Evolutionary conservation across 2,113 vertebrate genomes (phyloP), one percentile per base, ranked within the genome.

Genomic region (Hirundichthys speculiger): DNA sequence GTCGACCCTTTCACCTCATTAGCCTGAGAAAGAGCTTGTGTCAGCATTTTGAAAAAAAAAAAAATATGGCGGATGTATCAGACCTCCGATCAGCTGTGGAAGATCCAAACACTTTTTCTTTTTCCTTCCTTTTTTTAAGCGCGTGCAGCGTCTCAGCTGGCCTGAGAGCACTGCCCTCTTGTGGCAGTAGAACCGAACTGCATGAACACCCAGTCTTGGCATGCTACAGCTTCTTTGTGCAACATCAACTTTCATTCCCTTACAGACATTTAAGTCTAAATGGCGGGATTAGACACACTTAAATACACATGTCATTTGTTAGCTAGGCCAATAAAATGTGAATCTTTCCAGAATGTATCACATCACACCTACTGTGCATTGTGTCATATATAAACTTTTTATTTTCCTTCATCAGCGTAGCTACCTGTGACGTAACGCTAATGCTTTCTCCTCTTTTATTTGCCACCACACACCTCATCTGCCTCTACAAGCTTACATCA

Each of bases 141-240:
- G 71, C 59, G 41, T 69, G 68, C 77, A 66, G 69, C 43, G 24
- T 80, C 84, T 90, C 90, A 91, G 95, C 93, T 93, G 56, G 95
- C 91, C 70, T 96, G 93, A 96, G 90, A 46, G 34, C 66, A 71
- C 61, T 51, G 14, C 49, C 75, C 82, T 83, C 84, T 77, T 80
- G 42, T 74, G 80, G 78, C 75, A 39, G 25, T 41, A 51, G 40
- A 57, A 67, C 54, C 59, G 70, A 80, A 76, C 59, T 24, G 63
- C 66, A 69, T 19, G 13, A 34, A 30, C 40, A 42, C 25, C 4
- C 2, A 14, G 43, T 69, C 68, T 68, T 2, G 19, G 58, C 59
- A 52, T 54, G 51, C 75, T 71, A 45, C 56, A 68, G 66, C 62
- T 82, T 80, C 24, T 63, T 24, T 57, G 16, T 38, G 16, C 69